Percentiles rank a stretch among this genome's conserved stretches.
Conservation (phyloP, 2,888 invertebrate genomes). For the Dynastes grantii region DNA sequence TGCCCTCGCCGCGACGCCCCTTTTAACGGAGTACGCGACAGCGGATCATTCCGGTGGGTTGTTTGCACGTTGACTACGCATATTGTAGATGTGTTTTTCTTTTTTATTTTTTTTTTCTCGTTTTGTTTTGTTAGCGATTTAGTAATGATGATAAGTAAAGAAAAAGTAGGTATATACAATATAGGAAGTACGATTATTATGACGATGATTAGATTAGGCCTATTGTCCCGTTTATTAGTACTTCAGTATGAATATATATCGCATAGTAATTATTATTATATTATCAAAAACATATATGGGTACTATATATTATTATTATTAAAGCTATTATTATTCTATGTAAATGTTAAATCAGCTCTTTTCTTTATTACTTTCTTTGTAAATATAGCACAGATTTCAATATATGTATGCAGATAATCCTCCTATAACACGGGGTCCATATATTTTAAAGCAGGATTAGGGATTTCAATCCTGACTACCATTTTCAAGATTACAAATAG, state of each 20-base stretch:
- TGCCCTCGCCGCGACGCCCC: constrained; percentile 85
- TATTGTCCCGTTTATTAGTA: constrained; percentile 13
- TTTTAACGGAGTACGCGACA: constrained; percentile 86
- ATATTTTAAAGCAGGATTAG: not conserved
- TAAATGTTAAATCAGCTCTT: constrained; percentile 36
- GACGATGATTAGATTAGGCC: not conserved
- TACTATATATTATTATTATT: constrained; percentile 44
- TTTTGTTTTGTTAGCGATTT: constrained; percentile 14
- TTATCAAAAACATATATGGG: constrained; percentile 28
- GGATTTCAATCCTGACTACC: too few species aligned
- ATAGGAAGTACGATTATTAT: too few species aligned
- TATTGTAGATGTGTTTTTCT: constrained; percentile 16
- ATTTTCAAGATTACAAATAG: too few species aligned
- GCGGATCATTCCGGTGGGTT: constrained; percentile 98
- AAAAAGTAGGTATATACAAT: not conserved
- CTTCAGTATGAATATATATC: constrained; percentile 23
- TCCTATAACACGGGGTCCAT: not conserved
- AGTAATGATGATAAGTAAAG: not conserved
- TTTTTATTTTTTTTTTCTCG: too few species aligned
- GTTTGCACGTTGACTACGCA: constrained; percentile 81
- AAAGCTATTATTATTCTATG: constrained; percentile 28
- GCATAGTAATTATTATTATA: constrained; percentile 28
- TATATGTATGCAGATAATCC: not conserved
- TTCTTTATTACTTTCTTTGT: constrained; percentile 4
- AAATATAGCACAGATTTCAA: constrained; percentile 14